Evolutionary conservation across 2,113 vertebrate genomes (phyloP).

Genomic region (Sialia sialis): DNA sequence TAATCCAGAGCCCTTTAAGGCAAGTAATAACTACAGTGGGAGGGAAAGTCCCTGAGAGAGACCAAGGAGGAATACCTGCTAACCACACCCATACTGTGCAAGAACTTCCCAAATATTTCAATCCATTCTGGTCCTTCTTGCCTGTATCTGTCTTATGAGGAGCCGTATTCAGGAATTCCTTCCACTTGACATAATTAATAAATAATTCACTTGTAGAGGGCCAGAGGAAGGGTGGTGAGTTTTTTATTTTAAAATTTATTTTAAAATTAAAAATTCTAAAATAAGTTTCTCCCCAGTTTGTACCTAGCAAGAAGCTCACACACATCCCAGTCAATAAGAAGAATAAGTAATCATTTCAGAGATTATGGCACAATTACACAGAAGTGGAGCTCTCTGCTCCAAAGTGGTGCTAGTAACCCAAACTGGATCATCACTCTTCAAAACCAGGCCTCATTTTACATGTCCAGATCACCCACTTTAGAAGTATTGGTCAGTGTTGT

Average conservation of each 20-base stretch:
- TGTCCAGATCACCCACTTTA: neutral
- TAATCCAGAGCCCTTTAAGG: neutral
- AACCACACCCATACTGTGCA: neutral
- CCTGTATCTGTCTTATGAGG: neutral
- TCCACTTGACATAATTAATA: neutral
- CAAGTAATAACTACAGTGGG: neutral
- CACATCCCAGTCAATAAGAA: neutral
- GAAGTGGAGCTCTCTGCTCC: neutral
- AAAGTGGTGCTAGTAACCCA: neutral
- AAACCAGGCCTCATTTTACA: neutral
- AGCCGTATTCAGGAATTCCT: neutral
- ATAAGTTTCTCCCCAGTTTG: neutral
- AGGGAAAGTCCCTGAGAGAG: neutral
- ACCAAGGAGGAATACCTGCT: neutral
- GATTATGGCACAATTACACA: neutral
- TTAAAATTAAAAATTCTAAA: no score
- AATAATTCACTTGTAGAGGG: accelerated
- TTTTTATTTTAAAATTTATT: no score
- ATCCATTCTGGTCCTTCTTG: neutral
- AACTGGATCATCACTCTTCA: neutral
- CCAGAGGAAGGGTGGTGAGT: accelerated
- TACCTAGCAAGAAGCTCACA: neutral
- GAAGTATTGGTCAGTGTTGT: neutral
- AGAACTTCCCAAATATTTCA: neutral
- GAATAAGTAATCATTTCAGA: neutral